Conservation (phyloP, 2,113 vertebrate species). For the Nyctereutes procyonoides region DNA sequence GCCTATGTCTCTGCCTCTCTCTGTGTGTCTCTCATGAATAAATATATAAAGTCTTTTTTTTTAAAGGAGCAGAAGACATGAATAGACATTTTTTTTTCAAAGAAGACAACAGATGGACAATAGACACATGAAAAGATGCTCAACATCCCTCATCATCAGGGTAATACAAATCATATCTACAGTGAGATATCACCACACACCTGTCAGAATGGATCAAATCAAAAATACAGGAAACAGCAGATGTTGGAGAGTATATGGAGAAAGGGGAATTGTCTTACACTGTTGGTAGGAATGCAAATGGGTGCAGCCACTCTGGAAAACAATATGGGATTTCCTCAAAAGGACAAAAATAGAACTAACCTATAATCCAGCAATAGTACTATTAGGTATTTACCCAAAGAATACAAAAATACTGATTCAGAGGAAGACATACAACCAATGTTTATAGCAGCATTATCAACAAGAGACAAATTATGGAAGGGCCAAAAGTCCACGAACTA, state of each 20-base stretch:
- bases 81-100: background rate
- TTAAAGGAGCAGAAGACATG: too few relatives aligned
- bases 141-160: background rate
- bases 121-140: background rate
- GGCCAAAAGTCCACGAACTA: background rate
- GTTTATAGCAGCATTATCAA: background rate
- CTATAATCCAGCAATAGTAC: background rate
- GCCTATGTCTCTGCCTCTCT: too few relatives aligned
- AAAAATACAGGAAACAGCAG: too few relatives aligned
- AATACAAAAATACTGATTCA: background rate
- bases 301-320: too few relatives aligned
- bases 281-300: too few relatives aligned
- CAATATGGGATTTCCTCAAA: background rate
- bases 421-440: background rate
- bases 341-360: background rate
- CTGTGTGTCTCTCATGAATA: too few relatives aligned
- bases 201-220: too few relatives aligned
- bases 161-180: background rate
- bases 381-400: background rate
- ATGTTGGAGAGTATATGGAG: too few relatives aligned
- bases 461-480: background rate
- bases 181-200: background rate
- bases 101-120: background rate
- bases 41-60: too few relatives aligned
- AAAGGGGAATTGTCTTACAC: too few relatives aligned